Evolutionary conservation across 2,888 invertebrate species (phyloP).

Genomic region (Drosophila multiciliata): DNA sequence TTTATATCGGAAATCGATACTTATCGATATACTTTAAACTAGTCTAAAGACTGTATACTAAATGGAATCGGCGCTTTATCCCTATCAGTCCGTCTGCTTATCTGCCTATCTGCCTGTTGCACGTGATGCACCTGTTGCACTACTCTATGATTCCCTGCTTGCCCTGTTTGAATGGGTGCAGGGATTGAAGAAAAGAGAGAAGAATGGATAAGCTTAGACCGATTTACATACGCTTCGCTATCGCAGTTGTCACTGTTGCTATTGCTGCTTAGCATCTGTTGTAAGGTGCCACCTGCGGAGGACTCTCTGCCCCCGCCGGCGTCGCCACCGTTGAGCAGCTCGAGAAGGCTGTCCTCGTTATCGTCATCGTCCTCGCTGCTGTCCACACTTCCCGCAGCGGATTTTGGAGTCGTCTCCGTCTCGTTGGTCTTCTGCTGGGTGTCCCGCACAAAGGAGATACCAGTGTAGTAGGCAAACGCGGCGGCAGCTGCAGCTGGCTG

Average conservation of each 20-base stretch:
- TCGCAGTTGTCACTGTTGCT: conserved; percentile 65
- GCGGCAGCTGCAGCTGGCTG: conserved; percentile 71
- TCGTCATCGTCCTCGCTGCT: conserved; percentile 69
- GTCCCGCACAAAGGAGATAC: conserved; percentile 78
- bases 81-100: background rate
- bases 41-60: background rate
- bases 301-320: conserved; percentile 42
- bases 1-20: background rate
- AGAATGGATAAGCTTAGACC: background rate
- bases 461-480: conserved; percentile 76
- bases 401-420: conserved; percentile 24
- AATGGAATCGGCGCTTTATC: background rate
- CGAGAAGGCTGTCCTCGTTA: conserved; percentile 69
- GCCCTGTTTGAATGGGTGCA: background rate
- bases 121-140: background rate
- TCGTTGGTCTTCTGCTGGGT: conserved; percentile 46
- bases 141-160: background rate
- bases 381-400: conserved; percentile 54
- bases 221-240: conserved; percentile 68
- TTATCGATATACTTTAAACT: background rate
- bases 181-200: background rate
- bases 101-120: background rate
- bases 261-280: conserved; percentile 66
- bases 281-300: conserved; percentile 59
- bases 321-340: conserved; percentile 49